Evolutionary conservation across 2,113 vertebrate species (phyloP).

Genomic region (Bambusicola thoracicus): DNA sequence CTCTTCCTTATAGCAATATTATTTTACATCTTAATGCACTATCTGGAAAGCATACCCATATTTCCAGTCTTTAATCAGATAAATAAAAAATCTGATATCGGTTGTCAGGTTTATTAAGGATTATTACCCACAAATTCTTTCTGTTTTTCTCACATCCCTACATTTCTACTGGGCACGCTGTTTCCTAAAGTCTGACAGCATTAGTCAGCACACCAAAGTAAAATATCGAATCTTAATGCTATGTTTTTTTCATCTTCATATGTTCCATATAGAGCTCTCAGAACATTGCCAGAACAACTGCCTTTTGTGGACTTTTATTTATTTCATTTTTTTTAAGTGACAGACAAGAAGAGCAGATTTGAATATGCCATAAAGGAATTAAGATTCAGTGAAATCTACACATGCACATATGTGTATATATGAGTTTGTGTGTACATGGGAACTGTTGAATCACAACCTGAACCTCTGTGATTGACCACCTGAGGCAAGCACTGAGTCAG

Average conservation of each 20-base stretch:
- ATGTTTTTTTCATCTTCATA: not conserved
- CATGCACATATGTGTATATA: not conserved
- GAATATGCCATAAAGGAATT: conserved; percentile 4
- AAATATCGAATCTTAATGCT: not conserved
- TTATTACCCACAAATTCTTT: not conserved
- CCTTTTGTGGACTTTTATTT: not conserved
- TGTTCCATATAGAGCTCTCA: not conserved
- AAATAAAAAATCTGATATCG: not conserved
- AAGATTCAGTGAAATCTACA: not conserved
- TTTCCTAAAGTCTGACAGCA: not conserved
- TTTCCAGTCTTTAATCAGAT: not conserved
- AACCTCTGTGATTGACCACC: too few relatives aligned
- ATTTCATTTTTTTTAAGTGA: not conserved
- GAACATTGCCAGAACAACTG: not conserved
- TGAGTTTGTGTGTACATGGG: not conserved
- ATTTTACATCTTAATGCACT: not conserved
- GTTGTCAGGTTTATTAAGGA: not conserved
- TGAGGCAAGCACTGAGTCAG: too few relatives aligned
- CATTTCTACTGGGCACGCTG: not conserved
- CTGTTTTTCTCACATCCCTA: not conserved
- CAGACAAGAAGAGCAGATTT: not conserved
- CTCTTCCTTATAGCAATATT: not conserved
- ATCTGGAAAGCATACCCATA: not conserved
- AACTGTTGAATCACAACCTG: too few relatives aligned
- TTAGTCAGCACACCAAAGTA: not conserved